A percentile compares a stretch with the other conserved stretches of the same genome.
Evolutionary conservation across 92 coral and sea anemone genomes (phyloP).

Genomic region (Zoanthus sansibaricus): DNA sequence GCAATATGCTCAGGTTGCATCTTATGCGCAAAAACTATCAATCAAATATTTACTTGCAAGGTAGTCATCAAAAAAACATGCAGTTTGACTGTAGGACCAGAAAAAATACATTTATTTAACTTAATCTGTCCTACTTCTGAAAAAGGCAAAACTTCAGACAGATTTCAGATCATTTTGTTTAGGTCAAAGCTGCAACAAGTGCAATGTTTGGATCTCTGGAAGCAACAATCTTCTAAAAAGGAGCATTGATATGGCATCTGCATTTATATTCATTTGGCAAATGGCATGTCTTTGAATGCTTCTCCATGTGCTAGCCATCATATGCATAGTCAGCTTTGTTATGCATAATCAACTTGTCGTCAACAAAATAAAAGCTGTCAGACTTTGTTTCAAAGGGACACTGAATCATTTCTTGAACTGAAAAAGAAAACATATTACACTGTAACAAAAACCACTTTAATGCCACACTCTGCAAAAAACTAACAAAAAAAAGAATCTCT

Average conservation of each 20-base stretch:
- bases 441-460: neutral
- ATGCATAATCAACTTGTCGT: constrained; percentile 95
- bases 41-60: no score
- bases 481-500: neutral
- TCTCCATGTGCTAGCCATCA: constrained; percentile 73
- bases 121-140: neutral
- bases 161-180: neutral
- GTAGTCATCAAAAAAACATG: no score
- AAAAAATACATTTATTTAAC: neutral
- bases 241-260: neutral
- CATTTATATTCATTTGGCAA: neutral
- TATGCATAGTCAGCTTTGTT: constrained; percentile 98
- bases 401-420: constrained; percentile 98
- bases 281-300: neutral
- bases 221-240: neutral
- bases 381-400: constrained; percentile 98
- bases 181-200: neutral
- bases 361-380: constrained; percentile 99
- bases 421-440: constrained; percentile 1
- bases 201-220: neutral
- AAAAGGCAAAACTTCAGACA: neutral
- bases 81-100: neutral
- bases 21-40: no score
- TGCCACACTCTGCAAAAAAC: neutral
- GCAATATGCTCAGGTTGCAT: no score